These are phyloP conservation scores for Drosophila hamatofila DNA, from an alignment of 2,888 invertebrate genomes.

Conservation along the genomic window DNA sequence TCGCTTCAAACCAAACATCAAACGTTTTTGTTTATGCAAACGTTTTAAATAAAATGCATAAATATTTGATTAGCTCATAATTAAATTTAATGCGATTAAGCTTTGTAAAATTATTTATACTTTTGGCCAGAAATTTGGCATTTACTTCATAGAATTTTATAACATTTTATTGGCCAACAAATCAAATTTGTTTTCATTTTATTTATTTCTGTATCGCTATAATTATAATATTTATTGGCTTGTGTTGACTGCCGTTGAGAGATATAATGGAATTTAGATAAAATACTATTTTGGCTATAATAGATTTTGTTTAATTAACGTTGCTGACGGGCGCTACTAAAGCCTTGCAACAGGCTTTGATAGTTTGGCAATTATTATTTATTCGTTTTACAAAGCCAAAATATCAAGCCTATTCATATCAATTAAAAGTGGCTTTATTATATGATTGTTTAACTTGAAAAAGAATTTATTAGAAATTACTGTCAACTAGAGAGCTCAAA, in stretches of 20 bases:
- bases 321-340: background rate
- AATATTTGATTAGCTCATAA: slow-evolving; percentile 37
- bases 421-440: too few relatives aligned
- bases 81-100: slow-evolving; percentile 28
- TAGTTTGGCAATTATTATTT: background rate
- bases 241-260: background rate
- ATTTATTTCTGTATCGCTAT: background rate
- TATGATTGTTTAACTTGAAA: too few relatives aligned
- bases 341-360: background rate
- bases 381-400: background rate
- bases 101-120: background rate
- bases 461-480: too few relatives aligned
- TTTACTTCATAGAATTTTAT: slow-evolving; percentile 4
- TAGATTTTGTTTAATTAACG: background rate
- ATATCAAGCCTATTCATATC: background rate
- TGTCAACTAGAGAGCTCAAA: too few relatives aligned
- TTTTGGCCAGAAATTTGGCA: background rate
- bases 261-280: background rate
- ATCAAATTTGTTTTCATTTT: slow-evolving; percentile 22
- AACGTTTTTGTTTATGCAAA: slow-evolving; percentile 11
- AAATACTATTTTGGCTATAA: background rate
- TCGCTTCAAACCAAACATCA: slow-evolving; percentile 49
- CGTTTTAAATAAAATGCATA: slow-evolving; percentile 17
- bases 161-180: slow-evolving; percentile 14
- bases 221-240: background rate